A percentile compares a stretch with the other conserved stretches of the same genome.
These are phyloP conservation scores for Arnoldichthys spilopterus DNA, from an alignment of 2,797 vertebrate species.

Conservation along the genomic window DNA sequence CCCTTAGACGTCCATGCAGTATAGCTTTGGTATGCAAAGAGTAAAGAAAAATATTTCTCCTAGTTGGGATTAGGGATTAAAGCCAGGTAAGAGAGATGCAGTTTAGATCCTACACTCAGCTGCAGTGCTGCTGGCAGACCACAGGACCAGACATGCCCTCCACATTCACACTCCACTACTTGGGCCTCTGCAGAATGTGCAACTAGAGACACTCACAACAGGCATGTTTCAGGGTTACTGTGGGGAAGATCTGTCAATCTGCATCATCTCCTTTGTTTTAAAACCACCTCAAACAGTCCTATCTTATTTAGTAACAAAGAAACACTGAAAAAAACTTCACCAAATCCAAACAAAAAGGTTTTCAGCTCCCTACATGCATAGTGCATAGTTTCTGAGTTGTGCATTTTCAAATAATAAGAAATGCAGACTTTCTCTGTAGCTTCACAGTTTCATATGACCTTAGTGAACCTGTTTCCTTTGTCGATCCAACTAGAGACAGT, in stretches of 20 bases:
- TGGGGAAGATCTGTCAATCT: conserved; percentile 6
- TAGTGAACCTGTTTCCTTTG: conserved; percentile 2
- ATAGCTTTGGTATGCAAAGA: conserved; percentile 3
- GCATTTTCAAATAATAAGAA: background rate
- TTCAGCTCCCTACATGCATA: background rate
- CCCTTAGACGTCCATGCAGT: background rate
- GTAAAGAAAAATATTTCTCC: background rate
- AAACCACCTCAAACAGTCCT: background rate
- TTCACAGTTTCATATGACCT: background rate
- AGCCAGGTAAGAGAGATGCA: conserved; percentile 65
- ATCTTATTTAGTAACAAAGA: background rate
- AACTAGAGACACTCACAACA: conserved; percentile 19
- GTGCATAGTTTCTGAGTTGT: background rate
- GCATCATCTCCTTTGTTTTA: background rate
- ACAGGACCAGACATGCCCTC: conserved; percentile 83
- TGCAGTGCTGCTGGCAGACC: conserved; percentile 56
- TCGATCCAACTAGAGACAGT: background rate
- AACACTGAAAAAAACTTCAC: no score
- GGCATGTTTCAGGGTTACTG: conserved; percentile 14
- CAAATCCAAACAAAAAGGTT: background rate
- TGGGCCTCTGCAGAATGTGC: conserved; percentile 42
- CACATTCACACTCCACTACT: conserved; percentile 50
- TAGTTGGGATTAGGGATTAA: conserved; percentile 54
- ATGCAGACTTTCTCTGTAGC: background rate
- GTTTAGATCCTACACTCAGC: conserved; percentile 64